These are phyloP conservation scores for Apis florea DNA, from an alignment of 1,140 invertebrate genomes.

Conservation along the genomic window DNA sequence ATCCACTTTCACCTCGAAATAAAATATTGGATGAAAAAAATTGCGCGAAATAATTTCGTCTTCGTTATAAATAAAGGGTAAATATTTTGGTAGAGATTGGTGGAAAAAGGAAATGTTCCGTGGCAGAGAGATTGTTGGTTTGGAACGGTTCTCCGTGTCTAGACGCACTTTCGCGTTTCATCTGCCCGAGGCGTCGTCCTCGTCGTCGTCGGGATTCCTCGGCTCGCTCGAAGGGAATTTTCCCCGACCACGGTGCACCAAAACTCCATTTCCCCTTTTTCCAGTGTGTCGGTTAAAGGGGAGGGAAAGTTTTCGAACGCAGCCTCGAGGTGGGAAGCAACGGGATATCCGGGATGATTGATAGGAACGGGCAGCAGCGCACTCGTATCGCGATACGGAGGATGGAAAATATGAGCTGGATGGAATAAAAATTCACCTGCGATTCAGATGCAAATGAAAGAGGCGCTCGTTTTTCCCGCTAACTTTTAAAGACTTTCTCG, in stretches of 20 bases:
- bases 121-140: constrained; percentile 12
- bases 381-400: constrained; percentile 52
- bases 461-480: constrained; percentile 41
- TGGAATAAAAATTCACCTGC: constrained; percentile 16
- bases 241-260: constrained; percentile 11
- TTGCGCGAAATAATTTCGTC: background rate
- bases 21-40: too few relatives aligned
- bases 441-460: constrained; percentile 60
- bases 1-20: too few relatives aligned
- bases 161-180: constrained; percentile 51
- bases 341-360: constrained; percentile 59
- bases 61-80: too few relatives aligned
- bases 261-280: constrained; percentile 49
- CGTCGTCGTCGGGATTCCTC: constrained; percentile 40
- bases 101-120: background rate
- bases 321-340: constrained; percentile 56
- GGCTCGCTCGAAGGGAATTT: constrained; percentile 38
- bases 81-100: background rate
- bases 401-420: constrained; percentile 29
- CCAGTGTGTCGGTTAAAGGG: background rate
- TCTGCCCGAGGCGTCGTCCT: constrained; percentile 16
- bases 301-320: constrained; percentile 48
- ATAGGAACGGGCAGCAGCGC: constrained; percentile 48
- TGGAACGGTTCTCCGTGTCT: constrained; percentile 49
- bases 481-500: constrained; percentile 11